A percentile compares a stretch with the other conserved stretches of the same genome.
phyloP scores from a whole-genome alignment of 1,140 invertebrate genomes.

The Oedothorax gibbosus region DNA sequence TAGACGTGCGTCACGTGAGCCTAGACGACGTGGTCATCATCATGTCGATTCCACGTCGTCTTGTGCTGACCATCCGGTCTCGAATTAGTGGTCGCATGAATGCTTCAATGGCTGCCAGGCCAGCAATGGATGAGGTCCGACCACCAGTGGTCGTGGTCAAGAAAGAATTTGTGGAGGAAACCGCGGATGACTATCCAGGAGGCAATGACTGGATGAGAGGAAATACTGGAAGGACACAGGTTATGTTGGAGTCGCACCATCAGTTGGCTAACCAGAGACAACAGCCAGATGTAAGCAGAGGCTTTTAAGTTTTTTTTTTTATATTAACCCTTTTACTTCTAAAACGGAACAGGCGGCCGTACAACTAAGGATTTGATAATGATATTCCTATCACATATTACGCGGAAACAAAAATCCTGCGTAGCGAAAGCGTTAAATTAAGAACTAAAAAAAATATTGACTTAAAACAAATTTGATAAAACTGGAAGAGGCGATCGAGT shows the following conservation, averaged over 20 bases:
- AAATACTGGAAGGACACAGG: constrained; percentile 42
- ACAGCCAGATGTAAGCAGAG: constrained; percentile 43
- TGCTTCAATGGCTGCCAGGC: constrained; percentile 30
- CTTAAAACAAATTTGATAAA: no score
- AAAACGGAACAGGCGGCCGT: no score
- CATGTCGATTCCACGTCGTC: constrained; percentile 96
- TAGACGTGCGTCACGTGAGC: constrained; percentile 97
- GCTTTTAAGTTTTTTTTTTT: no score
- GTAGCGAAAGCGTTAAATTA: no score
- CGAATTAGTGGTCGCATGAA: constrained; percentile 49
- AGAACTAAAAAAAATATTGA: no score
- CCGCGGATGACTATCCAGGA: constrained; percentile 48
- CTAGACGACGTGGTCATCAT: constrained; percentile 99
- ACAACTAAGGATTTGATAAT: no score
- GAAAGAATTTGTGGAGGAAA: constrained; percentile 61
- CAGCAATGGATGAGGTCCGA: constrained; percentile 44
- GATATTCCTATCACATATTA: no score
- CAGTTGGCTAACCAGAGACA: constrained; percentile 37
- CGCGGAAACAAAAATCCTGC: no score
- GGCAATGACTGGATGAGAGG: constrained; percentile 40
- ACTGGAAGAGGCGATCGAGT: no score
- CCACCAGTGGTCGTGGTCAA: constrained; percentile 61
- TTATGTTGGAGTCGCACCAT: constrained; percentile 49
- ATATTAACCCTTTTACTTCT: no score
- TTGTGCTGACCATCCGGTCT: constrained; percentile 91